These are phyloP conservation scores for Oreonectes daqikongensis DNA, from an alignment of 2,797 vertebrate species.

Conservation along the genomic window DNA sequence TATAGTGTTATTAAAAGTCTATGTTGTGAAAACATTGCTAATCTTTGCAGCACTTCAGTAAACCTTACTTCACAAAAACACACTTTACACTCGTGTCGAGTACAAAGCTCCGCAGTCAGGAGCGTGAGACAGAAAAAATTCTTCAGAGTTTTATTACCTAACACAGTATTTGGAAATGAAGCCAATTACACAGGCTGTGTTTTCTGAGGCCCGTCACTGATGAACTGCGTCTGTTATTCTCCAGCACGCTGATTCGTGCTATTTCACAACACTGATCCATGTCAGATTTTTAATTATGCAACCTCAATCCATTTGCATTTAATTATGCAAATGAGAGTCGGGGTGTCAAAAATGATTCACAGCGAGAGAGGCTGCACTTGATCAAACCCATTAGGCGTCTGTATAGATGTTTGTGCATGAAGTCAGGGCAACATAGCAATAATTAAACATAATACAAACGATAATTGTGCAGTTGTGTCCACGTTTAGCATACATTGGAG, in stretches of 20 bases:
- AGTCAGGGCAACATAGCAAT: conserved; percentile 38
- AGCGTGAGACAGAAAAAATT: conserved; percentile 27
- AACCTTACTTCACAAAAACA: conserved; percentile 8
- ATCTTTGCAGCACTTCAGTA: neutral
- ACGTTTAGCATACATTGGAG: conserved; percentile 16
- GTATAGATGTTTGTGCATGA: conserved; percentile 46
- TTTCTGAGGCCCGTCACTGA: conserved; percentile 44
- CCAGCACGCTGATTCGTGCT: conserved; percentile 33
- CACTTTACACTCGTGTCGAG: neutral
- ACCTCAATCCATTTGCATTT: conserved; percentile 58
- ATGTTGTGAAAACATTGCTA: neutral
- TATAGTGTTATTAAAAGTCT: neutral
- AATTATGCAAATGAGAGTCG: conserved; percentile 58
- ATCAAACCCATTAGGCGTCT: conserved; percentile 45
- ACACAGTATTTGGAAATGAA: conserved; percentile 30
- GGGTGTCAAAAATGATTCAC: conserved; percentile 57
- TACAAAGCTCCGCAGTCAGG: conserved; percentile 18
- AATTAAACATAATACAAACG: conserved; percentile 51
- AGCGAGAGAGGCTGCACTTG: conserved; percentile 27
- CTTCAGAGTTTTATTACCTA: conserved; percentile 34
- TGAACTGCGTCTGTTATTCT: conserved; percentile 41
- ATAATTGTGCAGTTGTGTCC: conserved; percentile 39
- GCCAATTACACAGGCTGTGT: conserved; percentile 51
- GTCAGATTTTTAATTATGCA: conserved; percentile 59
- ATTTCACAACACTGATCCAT: conserved; percentile 54